phyloP scores from a whole-genome alignment of 2,113 vertebrate genomes.

The Clarias gariepinus region DNA sequence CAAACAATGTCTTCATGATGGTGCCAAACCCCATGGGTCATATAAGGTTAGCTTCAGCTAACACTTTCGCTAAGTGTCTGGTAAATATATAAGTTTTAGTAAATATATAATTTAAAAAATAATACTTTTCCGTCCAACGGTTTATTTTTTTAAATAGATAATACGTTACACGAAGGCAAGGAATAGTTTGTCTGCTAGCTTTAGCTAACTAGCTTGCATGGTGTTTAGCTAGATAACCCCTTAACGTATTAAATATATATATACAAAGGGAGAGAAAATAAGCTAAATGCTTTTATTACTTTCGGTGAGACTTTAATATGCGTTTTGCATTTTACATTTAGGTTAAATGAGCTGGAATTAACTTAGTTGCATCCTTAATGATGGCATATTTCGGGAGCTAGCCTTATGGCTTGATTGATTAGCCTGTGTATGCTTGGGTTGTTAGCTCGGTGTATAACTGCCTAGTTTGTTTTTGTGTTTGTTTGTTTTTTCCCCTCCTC shows the following conservation, averaged over 20 bases:
- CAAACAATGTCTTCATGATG: conserved; percentile 29
- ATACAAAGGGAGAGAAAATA: not conserved
- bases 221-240: not conserved
- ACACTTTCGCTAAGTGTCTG: not conserved
- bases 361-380: not conserved
- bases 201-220: conserved; percentile 15
- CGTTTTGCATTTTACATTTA: not conserved
- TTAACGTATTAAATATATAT: not conserved
- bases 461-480: not conserved
- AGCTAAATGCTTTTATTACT: not conserved
- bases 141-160: not conserved
- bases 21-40: conserved; percentile 29
- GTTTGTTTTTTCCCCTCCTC: not conserved
- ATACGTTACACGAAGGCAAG: not conserved
- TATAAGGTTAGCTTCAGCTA: conserved; percentile 11
- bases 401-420: conserved; percentile 15
- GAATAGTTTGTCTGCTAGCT: conserved; percentile 5
- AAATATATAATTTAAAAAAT: too few relatives aligned
- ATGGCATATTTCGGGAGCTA: conserved; percentile 11
- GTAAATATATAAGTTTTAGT: not conserved
- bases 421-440: not conserved
- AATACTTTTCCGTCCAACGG: too few relatives aligned
- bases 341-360: not conserved
- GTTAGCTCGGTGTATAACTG: conserved; percentile 2
- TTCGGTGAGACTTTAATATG: not conserved